Evolutionary conservation across 2,797 vertebrate species (phyloP), one percentile per base, ranked within the genome.

Genomic region (Sciaenops ocellatus): DNA sequence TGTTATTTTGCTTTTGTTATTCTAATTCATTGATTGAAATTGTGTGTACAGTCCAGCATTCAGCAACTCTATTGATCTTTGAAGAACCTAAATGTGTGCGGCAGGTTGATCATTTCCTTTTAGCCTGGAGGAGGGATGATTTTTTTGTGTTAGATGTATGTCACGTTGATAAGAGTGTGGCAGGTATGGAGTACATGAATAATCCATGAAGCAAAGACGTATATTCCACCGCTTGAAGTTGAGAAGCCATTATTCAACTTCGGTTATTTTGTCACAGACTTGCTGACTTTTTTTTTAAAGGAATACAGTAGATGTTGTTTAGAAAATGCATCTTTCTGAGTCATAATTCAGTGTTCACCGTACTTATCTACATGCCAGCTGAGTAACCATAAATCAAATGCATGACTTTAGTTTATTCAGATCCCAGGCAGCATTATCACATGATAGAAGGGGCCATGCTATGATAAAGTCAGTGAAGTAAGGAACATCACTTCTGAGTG

Each of bases 171-270:
- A 91, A 90, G 84, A 88, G 63, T 52, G 89, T 89, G 90, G 87
- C 92, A 92, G 87, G 83, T 90, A 64, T 76, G 79, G 73, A 76
- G 57, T 2, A 63, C 77, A 93, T 94, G 90, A 93, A 95, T 94
- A 94, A 94, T 82, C 85, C 87, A 93, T 93, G 86, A 92, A 88
- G 82, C 75, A 65, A 54, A 91, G 86, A 90, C 84, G 87, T 89
- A 92, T 92, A 90, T 88, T 85, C 60, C 64, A 79, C 76, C 38
- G 65, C 89, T 88, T 59, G 76, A 91, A 88, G 80, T 83, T 84
- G 87, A 91, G 83, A 71, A 85, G 82, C 85, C 88, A 94, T 95
- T 93, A 78, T 90, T 94, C 91, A 95, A 85, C 77, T 87, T 90
- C 79, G 73, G 67, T 82, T 85, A 74, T 80, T 90, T 90, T 90